Conservation (phyloP, 2,113 vertebrate genomes). For the Meles meles region DNA sequence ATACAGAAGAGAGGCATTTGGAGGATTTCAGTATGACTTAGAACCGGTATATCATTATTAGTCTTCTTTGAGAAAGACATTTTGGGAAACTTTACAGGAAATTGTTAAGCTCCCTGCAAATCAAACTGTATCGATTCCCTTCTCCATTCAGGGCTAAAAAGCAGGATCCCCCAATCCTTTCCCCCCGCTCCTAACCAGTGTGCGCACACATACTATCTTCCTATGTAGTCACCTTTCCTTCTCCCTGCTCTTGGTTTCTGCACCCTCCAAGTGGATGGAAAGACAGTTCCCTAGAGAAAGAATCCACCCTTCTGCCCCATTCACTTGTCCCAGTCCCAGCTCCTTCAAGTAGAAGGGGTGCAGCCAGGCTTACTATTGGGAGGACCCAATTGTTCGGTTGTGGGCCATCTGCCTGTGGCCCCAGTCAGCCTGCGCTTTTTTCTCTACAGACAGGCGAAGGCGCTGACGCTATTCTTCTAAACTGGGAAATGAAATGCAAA, state of each 20-base stretch:
- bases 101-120: slow-evolving; percentile 54
- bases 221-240: not conserved
- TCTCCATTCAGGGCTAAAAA: slow-evolving; percentile 19
- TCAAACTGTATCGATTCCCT: slow-evolving; percentile 28
- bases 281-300: not conserved
- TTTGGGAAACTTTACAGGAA: slow-evolving; percentile 58
- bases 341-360: not conserved
- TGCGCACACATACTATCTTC: not conserved
- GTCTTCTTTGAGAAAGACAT: slow-evolving; percentile 47
- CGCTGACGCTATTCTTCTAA: slow-evolving; percentile 69
- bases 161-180: not conserved
- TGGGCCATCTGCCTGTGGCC: not conserved
- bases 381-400: not conserved
- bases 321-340: not conserved
- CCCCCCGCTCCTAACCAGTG: fast-evolving
- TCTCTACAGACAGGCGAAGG: slow-evolving; percentile 42
- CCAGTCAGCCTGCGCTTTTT: slow-evolving; percentile 38
- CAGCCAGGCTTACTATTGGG: not conserved
- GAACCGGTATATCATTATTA: not conserved
- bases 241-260: slow-evolving; percentile 23
- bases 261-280: not conserved
- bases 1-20: not conserved
- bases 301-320: not conserved
- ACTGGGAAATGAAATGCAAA: slow-evolving; percentile 79
- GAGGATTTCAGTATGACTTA: slow-evolving; percentile 37